Conservation (phyloP, 1,140 invertebrate species). For the Harpegnathos saltator region DNA sequence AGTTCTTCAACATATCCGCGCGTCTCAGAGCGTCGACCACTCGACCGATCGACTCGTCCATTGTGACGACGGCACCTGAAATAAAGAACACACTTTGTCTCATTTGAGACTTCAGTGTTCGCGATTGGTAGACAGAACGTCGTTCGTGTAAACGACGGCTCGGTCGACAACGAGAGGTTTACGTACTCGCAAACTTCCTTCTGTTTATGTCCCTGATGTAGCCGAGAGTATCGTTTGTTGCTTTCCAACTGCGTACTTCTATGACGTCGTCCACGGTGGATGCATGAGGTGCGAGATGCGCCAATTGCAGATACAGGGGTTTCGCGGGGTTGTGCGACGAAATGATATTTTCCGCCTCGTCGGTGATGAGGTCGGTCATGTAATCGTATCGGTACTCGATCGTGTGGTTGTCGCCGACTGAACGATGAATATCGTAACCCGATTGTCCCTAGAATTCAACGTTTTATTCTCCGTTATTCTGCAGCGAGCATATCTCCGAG, state of each 20-base stretch:
- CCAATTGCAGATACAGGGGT: slow-evolving; percentile 88
- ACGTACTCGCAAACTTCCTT: slow-evolving; percentile 87
- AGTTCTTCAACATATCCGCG: slow-evolving; percentile 87
- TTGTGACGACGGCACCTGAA: slow-evolving; percentile 88
- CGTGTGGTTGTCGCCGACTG: slow-evolving; percentile 74
- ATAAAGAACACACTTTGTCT: background rate
- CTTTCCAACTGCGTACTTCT: slow-evolving; percentile 84
- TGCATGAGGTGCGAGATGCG: slow-evolving; percentile 87
- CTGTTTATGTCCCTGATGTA: slow-evolving; percentile 87
- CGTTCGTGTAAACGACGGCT: too few species aligned
- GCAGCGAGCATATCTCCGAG: too few species aligned
- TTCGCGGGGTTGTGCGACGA: slow-evolving; percentile 82
- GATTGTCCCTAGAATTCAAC: slow-evolving; percentile 79
- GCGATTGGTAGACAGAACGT: background rate
- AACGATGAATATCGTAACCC: slow-evolving; percentile 86
- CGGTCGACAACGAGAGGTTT: too few species aligned
- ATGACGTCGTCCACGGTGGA: slow-evolving; percentile 79
- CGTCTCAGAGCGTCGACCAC: slow-evolving; percentile 86
- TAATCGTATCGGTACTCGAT: slow-evolving; percentile 85
- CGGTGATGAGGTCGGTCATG: slow-evolving; percentile 87
- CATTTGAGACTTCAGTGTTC: background rate
- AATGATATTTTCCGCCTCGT: slow-evolving; percentile 87
- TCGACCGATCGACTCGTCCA: slow-evolving; percentile 89
- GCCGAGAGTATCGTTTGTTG: slow-evolving; percentile 86
- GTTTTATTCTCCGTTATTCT: too few species aligned